Conservation (phyloP, 2,888 invertebrate genomes). For the Leptogaster cylindrica region DNA sequence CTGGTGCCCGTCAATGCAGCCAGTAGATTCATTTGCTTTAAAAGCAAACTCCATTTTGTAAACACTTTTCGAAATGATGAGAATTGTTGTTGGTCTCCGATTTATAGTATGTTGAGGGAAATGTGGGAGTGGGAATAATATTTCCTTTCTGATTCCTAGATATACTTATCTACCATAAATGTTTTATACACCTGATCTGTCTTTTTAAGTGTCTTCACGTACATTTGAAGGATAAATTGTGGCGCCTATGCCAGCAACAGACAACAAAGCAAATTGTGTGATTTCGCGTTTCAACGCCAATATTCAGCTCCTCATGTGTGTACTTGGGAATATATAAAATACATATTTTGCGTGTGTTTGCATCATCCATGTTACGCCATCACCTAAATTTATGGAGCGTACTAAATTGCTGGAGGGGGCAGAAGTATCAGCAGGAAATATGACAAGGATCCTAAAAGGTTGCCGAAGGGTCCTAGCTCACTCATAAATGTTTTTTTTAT, state of each 20-base stretch:
- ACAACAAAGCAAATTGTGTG: slow-evolving; percentile 33
- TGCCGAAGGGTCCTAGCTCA: slow-evolving; percentile 11
- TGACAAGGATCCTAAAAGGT: slow-evolving; percentile 31
- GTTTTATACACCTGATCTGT: slow-evolving; percentile 19
- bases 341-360: slow-evolving; percentile 22
- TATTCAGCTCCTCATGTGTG: not conserved
- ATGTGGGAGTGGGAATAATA: too few relatives aligned
- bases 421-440: slow-evolving; percentile 1
- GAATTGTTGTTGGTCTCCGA: too few relatives aligned
- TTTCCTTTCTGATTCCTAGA: too few relatives aligned
- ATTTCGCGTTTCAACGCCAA: slow-evolving; percentile 28
- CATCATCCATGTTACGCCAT: slow-evolving; percentile 25
- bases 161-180: slow-evolving; percentile 9
- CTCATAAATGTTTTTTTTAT: slow-evolving; percentile 20
- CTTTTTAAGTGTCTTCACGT: slow-evolving; percentile 8
- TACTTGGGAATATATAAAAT: not conserved
- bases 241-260: not conserved
- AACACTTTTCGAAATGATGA: too few relatives aligned
- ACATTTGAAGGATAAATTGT: slow-evolving; percentile 18
- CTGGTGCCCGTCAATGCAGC: too few relatives aligned
- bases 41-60: too few relatives aligned
- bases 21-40: too few relatives aligned
- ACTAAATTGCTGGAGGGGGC: slow-evolving; percentile 21
- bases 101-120: too few relatives aligned
- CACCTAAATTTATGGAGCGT: slow-evolving; percentile 35